Evolutionary conservation across 2,888 invertebrate species (phyloP), one percentile per base, ranked within the genome.

Genomic region (Thera obeliscata): DNA sequence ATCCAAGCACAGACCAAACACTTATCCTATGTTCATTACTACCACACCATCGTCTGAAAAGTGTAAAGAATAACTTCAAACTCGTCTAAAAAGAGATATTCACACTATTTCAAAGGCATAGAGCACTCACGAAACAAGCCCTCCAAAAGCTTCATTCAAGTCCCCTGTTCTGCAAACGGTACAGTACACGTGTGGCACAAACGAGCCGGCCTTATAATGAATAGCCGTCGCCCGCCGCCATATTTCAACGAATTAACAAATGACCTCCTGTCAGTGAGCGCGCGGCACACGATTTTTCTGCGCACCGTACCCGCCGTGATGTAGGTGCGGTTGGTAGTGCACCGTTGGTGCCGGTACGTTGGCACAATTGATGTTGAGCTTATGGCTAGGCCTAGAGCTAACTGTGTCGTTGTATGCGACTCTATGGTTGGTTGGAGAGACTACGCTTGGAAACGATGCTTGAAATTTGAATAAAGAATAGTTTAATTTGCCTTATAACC

Each of bases 241-340:
- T 93, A 93, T 92, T 91, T 93, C 92, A 93, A 86, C 83, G 91
- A 89, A 92, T 93, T 93, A 92, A 93, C 93, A 93, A 93, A 93
- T 90, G 91, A 91, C 89, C 87, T 75, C 78, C 89, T 88, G 93
- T 92, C 93, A 87, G 81, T 82, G 86, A 78, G 83, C 79, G 89
- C 88, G 88, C 87, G 86, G 88, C 82, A 85, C 85, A 83, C 92
- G 83, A 93, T 93, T 93, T 93, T 93, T 93, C 93, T 92, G 93
- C 87, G 80, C 88, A 88, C 92, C 84, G 90, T 91, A 89, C 90
- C 41, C 12, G 83, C 87, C 80, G 83, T 91, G 91, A 92, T 87
- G 88, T 88, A 91, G 88, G 86, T 91, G 92, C 90, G 92, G 92
- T 91, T 78, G 85, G 83, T 79, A 80, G 79, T 73, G 70, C 76